Evolutionary conservation across 2,797 vertebrate genomes (phyloP), one percentile per base, ranked within the genome.

Genomic region (Margarornis squamiger): DNA sequence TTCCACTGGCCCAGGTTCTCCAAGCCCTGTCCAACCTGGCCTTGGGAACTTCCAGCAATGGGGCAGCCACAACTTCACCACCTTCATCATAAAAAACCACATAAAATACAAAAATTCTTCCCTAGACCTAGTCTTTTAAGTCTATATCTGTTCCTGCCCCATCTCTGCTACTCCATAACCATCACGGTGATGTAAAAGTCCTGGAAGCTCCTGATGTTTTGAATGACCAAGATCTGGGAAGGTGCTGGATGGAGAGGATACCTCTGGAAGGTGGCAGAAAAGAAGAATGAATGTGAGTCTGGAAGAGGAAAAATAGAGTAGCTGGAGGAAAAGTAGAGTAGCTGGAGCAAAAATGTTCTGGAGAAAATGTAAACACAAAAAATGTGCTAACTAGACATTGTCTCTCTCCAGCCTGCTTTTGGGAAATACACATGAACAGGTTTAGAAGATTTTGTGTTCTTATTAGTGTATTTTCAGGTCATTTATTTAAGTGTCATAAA

Each of bases 401-500:
- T 86, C 67, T 88, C 90, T 54, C 59, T 89, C 88, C 63, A 57
- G 68, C 54, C 10, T 49, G 51, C 84, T 45, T 91, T 89, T 91
- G 84, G 75, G 84, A 92, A 90, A 81, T 70, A 91, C 85, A 89
- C 70, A 29, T 26, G 75, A 90, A 57, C 80, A 93, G 70, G 83
- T 95, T 93, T 84, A 74, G 85, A 76, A 92, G 87, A 82, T 90
- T 88, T 92, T 5, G 0, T 85, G 80, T 65, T 80, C 68, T 95
- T 93, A 81, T 90, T 85, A 94, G 92, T 96, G 94, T 93, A 93
- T 92, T 95, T 95, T 97, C 90, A 93, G 82, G 93, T 81, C 88
- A 92, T 96, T 95, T 95, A 88, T 96, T 97, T 92, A 93, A 91
- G 90, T 96, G 88, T 93, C 89, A 90, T 95, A 92, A 90, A 96